Base-by-base conservation (phyloP, 2,888 invertebrate genomes). In the Tetragnatha montana region DNA sequence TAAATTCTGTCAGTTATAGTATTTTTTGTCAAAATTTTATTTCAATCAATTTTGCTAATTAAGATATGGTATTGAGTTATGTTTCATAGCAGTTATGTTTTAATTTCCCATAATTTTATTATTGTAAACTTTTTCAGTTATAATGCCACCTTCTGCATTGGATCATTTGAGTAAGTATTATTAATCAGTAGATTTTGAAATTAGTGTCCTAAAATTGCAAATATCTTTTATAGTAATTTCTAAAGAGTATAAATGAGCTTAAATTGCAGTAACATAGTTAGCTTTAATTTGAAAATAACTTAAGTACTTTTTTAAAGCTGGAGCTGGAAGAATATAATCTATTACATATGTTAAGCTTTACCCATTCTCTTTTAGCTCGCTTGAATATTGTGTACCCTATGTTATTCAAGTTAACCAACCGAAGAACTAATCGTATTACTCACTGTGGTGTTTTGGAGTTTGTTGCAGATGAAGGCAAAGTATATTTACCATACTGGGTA, bases 401-500 rank as follows among this genome's bases (percentile, higher is more conserved):
- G 99, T 95, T 99, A 89, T 99, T 99, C 93, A 99, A 98, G 93
- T 94, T 99, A 68, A 97, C 96, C 49, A 99, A 99, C 93, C 96
- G 96, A 92, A 96, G 96, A 93, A 92, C 92, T 22, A 96, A 96
- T 91, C 95, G 98, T 91, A 95, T 96, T 51, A 98, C 99, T 12
- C 99, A 99, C 93, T 98, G 98, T 93, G 98, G 98, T 84, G 99
- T 99, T 0, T 94, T 99, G 91, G 99, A 99, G 94, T 99, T 99
- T 95, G 98, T 99, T 8, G 99, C 99, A 12, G 99, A 99, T 93
- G 99, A 99, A 94, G 99, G 99, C 50, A 97, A 97, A 94, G 98
- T 98, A 75, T 99, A 98, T 94, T 95, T 99, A 92, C 99, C 99
- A n/a, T 96, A 98, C 93, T 99, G 99, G 99, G 98, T 98, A 94